Evolutionary conservation across 2,888 invertebrate species (phyloP), one percentile per base, ranked within the genome.

Genomic region (Lasioglossum pauxillum): DNA sequence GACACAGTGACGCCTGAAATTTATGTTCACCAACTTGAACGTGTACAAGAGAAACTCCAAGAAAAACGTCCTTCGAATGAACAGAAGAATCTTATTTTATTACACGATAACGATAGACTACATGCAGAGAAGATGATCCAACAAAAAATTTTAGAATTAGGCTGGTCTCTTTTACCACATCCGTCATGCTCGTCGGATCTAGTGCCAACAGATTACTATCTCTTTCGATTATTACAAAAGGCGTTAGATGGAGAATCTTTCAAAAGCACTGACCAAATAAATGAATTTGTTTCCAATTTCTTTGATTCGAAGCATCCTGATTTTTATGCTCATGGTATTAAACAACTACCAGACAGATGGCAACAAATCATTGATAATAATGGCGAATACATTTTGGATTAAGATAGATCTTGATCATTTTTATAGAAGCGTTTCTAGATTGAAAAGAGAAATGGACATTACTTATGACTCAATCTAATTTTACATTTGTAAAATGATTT

Each of bases 121-220:
- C 35, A 79, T 19, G 16, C 73, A n/a, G 64, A 64, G 53, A 78
- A n/a, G 27, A 12, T 41, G 53, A 71, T n/a, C 2, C 44, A 44
- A 73, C 57, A 78, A 31, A 78, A 78, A 23, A 78, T 73, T 78
- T 41, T 78, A 31, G 44, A 73, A 44, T 57, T 73, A 72, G 60
- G 64, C 35, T 76, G 64, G 53, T 75, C 80, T 57, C 16, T 75
- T 75, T 80, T 80, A 49, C 69, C 69, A 44, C 69, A 57, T 2
- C 75, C 46, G 2, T 23, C 49, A 44, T 75, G 75, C 41, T 53
- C 64, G 7, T 27, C 49, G 12, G 60, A 73, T 4, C n/a, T 73
- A 60, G 44, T 16, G 1, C 60, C 44, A 0, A 60, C 60, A 60
- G 73, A 79, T 16, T 79, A 79, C 16, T 60, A 79, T 7, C 44